Base-by-base conservation (phyloP, 2,797 vertebrate species). In the Crenichthys baileyi region DNA sequence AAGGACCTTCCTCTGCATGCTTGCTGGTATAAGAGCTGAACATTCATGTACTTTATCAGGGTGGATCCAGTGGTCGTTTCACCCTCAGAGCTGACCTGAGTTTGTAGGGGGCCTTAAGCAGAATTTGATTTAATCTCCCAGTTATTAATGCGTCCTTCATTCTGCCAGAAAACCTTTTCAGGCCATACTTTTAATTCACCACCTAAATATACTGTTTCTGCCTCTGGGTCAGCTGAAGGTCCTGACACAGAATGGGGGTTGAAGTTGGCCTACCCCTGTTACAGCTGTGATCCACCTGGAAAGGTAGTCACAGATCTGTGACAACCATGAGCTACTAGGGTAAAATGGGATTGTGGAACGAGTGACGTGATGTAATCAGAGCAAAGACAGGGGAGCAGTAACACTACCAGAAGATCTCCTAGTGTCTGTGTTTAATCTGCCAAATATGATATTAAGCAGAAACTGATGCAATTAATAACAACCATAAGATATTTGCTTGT, bases 1-100 rank as follows among this genome's bases (percentile, higher is more conserved):
- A 99, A 99, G 96, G 97, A 98, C 60, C 96, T 99, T 65, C 97
- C 97, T 0, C 83, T 97, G 76, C 97, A 99, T 9, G 97, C 97
- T 31, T 98, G 97, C 97, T 98, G 97, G 97, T 98, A 65, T 36
- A 65, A 65, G 61, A 88, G 12, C 6, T 77, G 77, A 77, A 20
- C 15, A 7, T 39, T 39, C 77, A 74, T 36, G 7, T 77, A 39
- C 29, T 24, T 15, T 82, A 48, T 41, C 71, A 31, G 41, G 80
- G 55, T 12, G 50, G 51, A 13, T 39, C 60, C 60, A 60, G 58
- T 29, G 26, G 55, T 56, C n/a, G 12, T 60, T 60, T 60, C 58
- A 60, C 58, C 58, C 58, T 61, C 60, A 7, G 13, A 1, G 5
- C 26, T 6, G 16, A 15, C 13, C 58, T 16, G 56, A 58, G 4